Conservation (phyloP, 2,888 invertebrate species). For the Epistrophella euchroma region DNA sequence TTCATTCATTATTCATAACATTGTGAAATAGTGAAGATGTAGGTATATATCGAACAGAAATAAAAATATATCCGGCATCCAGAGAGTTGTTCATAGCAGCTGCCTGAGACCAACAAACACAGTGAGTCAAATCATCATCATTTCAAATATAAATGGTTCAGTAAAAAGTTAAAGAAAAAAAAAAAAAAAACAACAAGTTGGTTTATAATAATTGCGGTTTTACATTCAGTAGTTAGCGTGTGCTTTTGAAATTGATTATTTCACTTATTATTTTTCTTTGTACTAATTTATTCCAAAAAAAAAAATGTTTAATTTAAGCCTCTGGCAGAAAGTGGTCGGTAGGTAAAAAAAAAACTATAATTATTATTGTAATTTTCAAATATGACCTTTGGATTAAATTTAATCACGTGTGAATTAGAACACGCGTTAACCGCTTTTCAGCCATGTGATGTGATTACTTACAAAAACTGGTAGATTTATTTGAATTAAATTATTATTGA, state of each 20-base stretch:
- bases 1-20: slow-evolving; percentile 11
- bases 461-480: not conserved
- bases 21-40: slow-evolving; percentile 37
- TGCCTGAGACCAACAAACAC: not conserved
- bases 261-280: not conserved
- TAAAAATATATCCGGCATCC: not conserved
- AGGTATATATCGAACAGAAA: slow-evolving; percentile 1
- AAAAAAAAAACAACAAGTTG: not conserved
- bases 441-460: not conserved
- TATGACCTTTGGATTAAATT: not conserved
- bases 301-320: not conserved
- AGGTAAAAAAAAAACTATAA: not conserved
- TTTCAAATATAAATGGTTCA: not conserved
- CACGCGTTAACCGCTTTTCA: not conserved
- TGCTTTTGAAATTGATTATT: slow-evolving; percentile 8
- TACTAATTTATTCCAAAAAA: not conserved
- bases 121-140: not conserved
- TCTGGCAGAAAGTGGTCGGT: not conserved
- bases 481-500: not conserved
- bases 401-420: slow-evolving; percentile 5
- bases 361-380: not conserved
- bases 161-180: not conserved
- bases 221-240: not conserved
- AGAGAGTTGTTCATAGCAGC: not conserved
- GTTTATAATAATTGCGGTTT: not conserved